These are phyloP conservation scores for Loriculus beryllinus DNA, from an alignment of 2,797 vertebrate species.

Conservation along the genomic window DNA sequence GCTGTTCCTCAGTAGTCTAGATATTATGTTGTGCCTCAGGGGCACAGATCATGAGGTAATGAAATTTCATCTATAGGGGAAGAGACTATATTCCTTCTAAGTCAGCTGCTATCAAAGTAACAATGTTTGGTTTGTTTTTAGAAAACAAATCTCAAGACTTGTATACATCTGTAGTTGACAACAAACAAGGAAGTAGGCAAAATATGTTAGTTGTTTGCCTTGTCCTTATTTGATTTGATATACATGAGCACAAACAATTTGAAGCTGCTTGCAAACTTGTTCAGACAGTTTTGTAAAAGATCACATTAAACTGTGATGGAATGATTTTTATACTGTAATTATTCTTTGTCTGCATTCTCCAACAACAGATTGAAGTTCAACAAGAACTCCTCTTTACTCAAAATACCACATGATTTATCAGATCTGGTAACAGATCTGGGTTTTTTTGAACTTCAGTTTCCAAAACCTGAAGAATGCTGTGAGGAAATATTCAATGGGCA, in stretches of 20 bases:
- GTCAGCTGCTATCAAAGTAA: not conserved
- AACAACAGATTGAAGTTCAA: not conserved
- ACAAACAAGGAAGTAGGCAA: not conserved
- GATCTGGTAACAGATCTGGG: not conserved
- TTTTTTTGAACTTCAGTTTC: not conserved
- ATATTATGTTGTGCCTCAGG: not conserved
- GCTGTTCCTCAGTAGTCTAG: not conserved
- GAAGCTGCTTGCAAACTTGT: not conserved
- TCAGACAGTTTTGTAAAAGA: not conserved
- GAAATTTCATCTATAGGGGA: not conserved
- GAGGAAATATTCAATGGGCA: not conserved
- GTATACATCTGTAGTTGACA: not conserved
- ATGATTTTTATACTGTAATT: not conserved
- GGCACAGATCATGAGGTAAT: not conserved
- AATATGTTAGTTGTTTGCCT: not conserved
- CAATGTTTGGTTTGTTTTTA: not conserved
- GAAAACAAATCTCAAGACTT: not conserved
- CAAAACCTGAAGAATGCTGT: not conserved
- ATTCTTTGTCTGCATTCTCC: not conserved
- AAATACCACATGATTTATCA: not conserved
- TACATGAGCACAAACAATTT: not conserved
- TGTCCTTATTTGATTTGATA: not conserved
- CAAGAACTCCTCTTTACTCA: not conserved
- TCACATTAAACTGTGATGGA: not conserved
- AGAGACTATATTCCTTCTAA: not conserved